phyloP scores from a whole-genome alignment of 2,113 vertebrate genomes.

The Brachionichthys hirsutus region DNA sequence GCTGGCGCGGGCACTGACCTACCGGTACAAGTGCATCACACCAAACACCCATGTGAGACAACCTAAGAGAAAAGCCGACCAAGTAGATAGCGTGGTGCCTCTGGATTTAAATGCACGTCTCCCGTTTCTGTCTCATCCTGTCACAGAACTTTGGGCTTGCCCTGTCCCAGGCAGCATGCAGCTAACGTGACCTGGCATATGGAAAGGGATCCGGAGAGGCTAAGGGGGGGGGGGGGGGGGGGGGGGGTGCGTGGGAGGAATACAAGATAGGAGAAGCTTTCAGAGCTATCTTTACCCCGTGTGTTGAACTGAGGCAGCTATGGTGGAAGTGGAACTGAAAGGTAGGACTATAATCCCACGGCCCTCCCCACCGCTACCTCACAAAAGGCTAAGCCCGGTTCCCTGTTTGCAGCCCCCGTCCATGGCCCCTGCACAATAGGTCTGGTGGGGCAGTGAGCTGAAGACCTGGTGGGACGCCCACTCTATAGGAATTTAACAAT shows the following conservation, averaged over 20 bases:
- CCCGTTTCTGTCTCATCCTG: conserved; percentile 9
- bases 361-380: conserved; percentile 40
- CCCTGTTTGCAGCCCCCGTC: conserved; percentile 63
- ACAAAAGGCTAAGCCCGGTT: conserved; percentile 69
- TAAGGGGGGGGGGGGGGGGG: too few species aligned
- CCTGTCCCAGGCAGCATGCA: conserved; percentile 48
- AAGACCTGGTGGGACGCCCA: conserved; percentile 43
- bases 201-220: conserved; percentile 41
- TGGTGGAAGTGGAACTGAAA: conserved; percentile 62
- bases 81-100: conserved; percentile 49
- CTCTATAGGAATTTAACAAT: conserved; percentile 73
- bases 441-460: conserved; percentile 48
- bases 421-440: conserved; percentile 61
- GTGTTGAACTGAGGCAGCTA: conserved; percentile 62
- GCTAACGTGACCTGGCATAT: conserved; percentile 74
- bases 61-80: conserved; percentile 28
- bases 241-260: conserved; percentile 38
- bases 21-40: conserved; percentile 36
- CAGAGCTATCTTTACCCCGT: conserved; percentile 37
- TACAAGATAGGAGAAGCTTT: conserved; percentile 32
- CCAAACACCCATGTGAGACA: conserved; percentile 25
- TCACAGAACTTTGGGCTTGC: conserved; percentile 11
- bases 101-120: conserved; percentile 44
- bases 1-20: conserved; percentile 22
- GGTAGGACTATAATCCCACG: conserved; percentile 64